These are phyloP conservation scores for Lithodes maja DNA, from an alignment of 2,888 invertebrate species.

Conservation along the genomic window DNA sequence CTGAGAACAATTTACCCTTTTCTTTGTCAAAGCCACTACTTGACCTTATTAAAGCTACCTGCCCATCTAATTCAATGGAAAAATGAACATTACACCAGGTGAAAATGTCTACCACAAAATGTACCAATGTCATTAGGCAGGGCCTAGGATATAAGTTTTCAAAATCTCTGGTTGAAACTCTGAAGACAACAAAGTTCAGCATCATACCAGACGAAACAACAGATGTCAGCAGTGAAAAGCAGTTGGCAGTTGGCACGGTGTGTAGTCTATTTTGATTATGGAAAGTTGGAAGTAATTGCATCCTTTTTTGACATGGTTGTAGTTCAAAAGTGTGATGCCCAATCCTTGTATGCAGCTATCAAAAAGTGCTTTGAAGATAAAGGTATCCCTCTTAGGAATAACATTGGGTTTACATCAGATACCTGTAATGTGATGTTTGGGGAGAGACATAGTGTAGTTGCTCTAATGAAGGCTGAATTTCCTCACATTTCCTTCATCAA, in stretches of 20 bases:
- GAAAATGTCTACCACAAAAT: slow-evolving; percentile 17
- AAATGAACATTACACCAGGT: background rate
- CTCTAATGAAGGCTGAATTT: slow-evolving; percentile 41
- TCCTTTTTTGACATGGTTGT: slow-evolving; percentile 39
- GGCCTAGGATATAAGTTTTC: slow-evolving; percentile 1
- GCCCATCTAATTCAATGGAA: slow-evolving; percentile 5
- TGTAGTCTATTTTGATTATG: slow-evolving; percentile 49
- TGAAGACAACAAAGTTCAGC: slow-evolving; percentile 14
- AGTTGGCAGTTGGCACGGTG: slow-evolving; percentile 37
- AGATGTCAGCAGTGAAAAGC: slow-evolving; percentile 33
- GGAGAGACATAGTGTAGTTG: slow-evolving; percentile 43
- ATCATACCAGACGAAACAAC: slow-evolving; percentile 23
- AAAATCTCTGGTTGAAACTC: slow-evolving; percentile 25
- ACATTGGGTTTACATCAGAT: slow-evolving; percentile 43
- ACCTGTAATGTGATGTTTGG: slow-evolving; percentile 46
- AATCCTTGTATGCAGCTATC: slow-evolving; percentile 29
- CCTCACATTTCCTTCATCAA: slow-evolving; percentile 36
- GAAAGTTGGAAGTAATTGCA: slow-evolving; percentile 27
- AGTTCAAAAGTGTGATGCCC: slow-evolving; percentile 34
- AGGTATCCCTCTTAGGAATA: slow-evolving; percentile 8
- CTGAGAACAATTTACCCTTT: slow-evolving; percentile 18
- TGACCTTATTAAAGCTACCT: slow-evolving; percentile 19
- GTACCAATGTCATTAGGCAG: slow-evolving; percentile 26
- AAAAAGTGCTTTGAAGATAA: slow-evolving; percentile 11
- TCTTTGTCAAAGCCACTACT: slow-evolving; percentile 16